Conservation (phyloP, 2,888 invertebrate species). For the Fragum fragum region DNA sequence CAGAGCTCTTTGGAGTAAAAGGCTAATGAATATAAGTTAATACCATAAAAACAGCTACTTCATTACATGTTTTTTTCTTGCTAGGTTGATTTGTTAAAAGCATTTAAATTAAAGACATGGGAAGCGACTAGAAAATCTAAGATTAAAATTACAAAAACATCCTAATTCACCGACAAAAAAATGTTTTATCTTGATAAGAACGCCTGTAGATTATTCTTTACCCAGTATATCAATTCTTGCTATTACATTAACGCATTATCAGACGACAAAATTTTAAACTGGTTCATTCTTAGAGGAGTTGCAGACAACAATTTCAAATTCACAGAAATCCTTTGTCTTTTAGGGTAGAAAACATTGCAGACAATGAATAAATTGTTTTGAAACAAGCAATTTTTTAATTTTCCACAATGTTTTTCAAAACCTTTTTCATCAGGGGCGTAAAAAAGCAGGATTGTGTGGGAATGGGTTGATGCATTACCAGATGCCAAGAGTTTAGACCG, state of each 20-base stretch:
- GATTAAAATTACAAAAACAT: slow-evolving; percentile 6
- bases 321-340: no score
- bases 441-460: no score
- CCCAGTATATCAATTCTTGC: background rate
- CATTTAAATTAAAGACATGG: slow-evolving; percentile 13
- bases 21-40: background rate
- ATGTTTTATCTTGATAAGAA: slow-evolving; percentile 6
- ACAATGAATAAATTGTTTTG: no score
- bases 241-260: background rate
- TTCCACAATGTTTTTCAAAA: no score
- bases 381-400: no score
- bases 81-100: slow-evolving; percentile 16
- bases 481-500: no score
- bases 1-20: no score
- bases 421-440: no score
- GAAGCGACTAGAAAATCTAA: slow-evolving; percentile 2
- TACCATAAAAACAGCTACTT: slow-evolving; percentile 6
- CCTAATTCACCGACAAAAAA: background rate
- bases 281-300: no score
- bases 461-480: no score
- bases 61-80: slow-evolving; percentile 4
- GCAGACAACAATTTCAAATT: no score
- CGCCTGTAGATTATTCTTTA: background rate
- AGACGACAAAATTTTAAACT: background rate
- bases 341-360: no score